Evolutionary conservation across 2,113 vertebrate genomes (phyloP).

Genomic region (Muntiacus reevesi): DNA sequence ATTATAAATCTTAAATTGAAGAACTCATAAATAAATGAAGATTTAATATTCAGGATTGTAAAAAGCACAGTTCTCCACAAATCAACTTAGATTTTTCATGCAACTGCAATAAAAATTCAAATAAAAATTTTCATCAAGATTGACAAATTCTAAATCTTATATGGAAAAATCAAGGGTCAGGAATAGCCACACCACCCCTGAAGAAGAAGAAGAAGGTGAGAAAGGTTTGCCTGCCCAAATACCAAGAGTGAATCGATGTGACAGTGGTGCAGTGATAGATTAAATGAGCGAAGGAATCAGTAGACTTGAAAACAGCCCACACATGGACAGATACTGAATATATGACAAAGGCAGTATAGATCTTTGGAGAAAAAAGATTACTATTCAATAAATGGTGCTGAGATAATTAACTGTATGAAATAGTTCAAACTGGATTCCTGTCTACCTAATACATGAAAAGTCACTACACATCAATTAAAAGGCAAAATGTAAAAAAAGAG

Average conservation of each 20-base stretch:
- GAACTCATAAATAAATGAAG: neutral
- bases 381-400: neutral
- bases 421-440: neutral
- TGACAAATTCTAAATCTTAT: neutral
- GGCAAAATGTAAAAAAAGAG: neutral
- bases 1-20: neutral
- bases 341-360: neutral
- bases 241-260: neutral
- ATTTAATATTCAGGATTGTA: neutral
- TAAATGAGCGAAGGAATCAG: neutral
- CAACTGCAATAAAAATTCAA: neutral
- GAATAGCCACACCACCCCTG: neutral
- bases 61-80: neutral
- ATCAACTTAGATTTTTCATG: neutral
- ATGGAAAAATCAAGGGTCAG: neutral
- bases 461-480: neutral
- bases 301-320: neutral
- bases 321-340: neutral
- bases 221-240: neutral
- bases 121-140: neutral
- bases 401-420: neutral
- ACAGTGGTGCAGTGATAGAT: neutral
- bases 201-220: neutral
- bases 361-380: neutral
- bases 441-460: neutral